phyloP scores from a whole-genome alignment of 2,113 vertebrate genomes.

The Crotalus tigris region DNA sequence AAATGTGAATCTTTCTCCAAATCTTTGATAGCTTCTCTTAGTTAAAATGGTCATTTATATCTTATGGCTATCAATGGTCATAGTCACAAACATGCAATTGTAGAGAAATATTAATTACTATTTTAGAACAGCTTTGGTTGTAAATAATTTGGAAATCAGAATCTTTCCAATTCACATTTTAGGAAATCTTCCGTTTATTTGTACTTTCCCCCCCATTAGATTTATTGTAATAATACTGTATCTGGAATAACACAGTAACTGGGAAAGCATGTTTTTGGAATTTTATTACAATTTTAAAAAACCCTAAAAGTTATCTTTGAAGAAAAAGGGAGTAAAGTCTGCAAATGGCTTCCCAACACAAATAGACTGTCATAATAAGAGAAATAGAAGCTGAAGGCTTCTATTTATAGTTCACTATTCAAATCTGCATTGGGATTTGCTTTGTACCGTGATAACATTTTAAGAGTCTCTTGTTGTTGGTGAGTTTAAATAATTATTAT shows the following conservation, averaged over 20 bases:
- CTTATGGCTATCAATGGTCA: neutral
- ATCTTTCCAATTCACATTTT: neutral
- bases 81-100: neutral
- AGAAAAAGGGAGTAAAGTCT: neutral
- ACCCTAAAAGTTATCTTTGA: neutral
- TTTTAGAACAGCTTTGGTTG: neutral
- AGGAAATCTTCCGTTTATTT: neutral
- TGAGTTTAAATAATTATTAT: slow-evolving; percentile 25
- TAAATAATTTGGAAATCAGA: neutral
- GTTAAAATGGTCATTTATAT: neutral
- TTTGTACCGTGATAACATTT: neutral
- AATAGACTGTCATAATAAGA: neutral
- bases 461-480: neutral
- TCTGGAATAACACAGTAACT: too few species aligned
- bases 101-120: too few species aligned
- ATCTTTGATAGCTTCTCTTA: neutral
- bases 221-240: neutral
- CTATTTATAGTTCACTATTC: neutral
- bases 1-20: neutral
- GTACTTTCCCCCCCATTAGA: neutral
- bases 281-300: neutral
- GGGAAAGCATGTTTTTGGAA: slow-evolving; percentile 1
- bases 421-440: slow-evolving; percentile 4
- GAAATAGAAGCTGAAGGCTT: neutral
- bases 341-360: neutral